phyloP scores from a whole-genome alignment of 1,140 invertebrate species.

The Pseudobourletiella spinata region DNA sequence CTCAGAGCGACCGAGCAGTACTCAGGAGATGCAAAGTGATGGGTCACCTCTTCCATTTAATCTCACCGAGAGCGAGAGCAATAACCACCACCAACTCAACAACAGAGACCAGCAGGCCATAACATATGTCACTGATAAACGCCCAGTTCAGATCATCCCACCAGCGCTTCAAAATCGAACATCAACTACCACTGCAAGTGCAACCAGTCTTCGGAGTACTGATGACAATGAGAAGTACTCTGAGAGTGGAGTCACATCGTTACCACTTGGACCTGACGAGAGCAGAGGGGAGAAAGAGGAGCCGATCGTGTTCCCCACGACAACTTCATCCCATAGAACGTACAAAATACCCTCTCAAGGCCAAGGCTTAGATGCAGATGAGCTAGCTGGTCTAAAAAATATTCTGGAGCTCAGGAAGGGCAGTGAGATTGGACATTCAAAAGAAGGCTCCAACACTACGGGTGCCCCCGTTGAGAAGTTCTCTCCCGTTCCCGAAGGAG shows the following conservation, averaged over 20 bases:
- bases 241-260: background rate
- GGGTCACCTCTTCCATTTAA: background rate
- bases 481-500: background rate
- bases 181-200: background rate
- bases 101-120: background rate
- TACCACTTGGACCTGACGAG: background rate
- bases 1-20: conserved; percentile 17
- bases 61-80: background rate
- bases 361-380: background rate
- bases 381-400: conserved; percentile 7
- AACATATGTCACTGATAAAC: background rate
- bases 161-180: background rate
- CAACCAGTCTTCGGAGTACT: background rate
- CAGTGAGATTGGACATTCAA: no score
- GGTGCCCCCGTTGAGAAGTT: background rate
- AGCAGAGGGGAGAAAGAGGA: background rate
- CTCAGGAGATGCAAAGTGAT: conserved; percentile 21
- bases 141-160: background rate
- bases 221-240: background rate
- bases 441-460: no score
- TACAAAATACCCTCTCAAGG: background rate
- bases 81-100: conserved; percentile 1
- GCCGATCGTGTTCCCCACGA: conserved; percentile 17
- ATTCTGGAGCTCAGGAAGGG: conserved; percentile 10
- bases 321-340: background rate